Evolutionary conservation across 1,140 invertebrate species (phyloP), one percentile per base, ranked within the genome.

Genomic region (Hyles euphorbiae): DNA sequence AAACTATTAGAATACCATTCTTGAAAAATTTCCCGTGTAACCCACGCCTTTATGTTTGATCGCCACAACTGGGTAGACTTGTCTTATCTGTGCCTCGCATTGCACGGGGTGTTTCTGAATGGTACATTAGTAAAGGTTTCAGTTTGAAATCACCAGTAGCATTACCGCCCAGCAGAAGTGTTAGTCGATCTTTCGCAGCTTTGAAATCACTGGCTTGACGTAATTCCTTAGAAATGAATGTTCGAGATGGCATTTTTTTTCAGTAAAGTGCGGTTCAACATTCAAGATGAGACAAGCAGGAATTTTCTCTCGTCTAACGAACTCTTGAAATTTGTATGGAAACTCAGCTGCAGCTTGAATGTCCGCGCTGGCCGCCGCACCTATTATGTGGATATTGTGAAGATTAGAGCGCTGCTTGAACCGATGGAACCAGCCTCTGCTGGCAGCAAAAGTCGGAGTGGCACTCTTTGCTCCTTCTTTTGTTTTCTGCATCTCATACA

Each of bases 51-150:
- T 63, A 68, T 73, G 72, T 90, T 87, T 34, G 78, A 73, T 53
- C 65, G 60, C 78, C 78, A 90, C 53, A 61, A 90, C 87, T 51
- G 81, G 81, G 83, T 40, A 89, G 72, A 36, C 53, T 66, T 49
- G 62, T 58, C 57, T 74, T 72, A 22, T 68, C 62, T 63, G 60
- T 68, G 59, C 65, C 62, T 67, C 81, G 78, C 54, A 89, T 68
- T 33, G 76, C 77, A 66, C 76, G 60, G 44, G 83, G 83, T 49
- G 73, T 80, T 75, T 80, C 68, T 33, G 81, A 80, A 53, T 79
- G 67, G 60, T 89, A 89, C 50, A 90, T 63, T n/a, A 88, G 65
- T 43, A 90, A 58, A 54, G 81, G 82, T 68, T 89, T 90, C n/a
- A 88, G 60, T 75, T 87, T 88, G 57, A 72, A 78, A 66, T 83